Percentiles rank a stretch among this genome's conserved stretches.
These are phyloP conservation scores for Passer montanus DNA, from an alignment of 2,113 vertebrate species.

Conservation along the genomic window DNA sequence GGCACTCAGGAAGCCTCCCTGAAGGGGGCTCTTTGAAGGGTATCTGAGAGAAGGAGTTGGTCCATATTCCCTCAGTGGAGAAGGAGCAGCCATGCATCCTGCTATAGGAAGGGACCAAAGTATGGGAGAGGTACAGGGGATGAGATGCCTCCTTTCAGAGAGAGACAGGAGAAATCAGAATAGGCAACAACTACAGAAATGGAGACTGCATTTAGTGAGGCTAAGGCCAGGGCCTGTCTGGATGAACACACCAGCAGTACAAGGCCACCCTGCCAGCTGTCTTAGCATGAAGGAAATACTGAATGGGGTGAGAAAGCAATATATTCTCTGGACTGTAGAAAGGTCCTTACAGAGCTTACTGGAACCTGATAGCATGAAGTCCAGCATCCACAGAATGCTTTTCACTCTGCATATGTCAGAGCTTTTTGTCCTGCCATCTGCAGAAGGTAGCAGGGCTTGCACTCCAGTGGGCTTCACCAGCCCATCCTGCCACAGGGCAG, in stretches of 20 bases:
- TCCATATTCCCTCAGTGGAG: not conserved
- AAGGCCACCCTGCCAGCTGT: not conserved
- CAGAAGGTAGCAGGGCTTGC: not conserved
- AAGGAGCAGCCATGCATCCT: fast-evolving
- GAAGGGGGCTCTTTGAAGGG: not conserved
- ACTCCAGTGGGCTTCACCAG: not conserved
- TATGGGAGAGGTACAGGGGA: not conserved
- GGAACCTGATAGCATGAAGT: not conserved
- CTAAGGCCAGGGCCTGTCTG: not conserved
- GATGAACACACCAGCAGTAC: not conserved
- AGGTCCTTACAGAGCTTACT: not conserved
- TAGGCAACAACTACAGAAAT: not conserved
- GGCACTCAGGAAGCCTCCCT: not conserved
- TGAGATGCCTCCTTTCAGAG: not conserved
- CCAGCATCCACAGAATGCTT: not conserved
- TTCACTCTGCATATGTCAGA: not conserved
- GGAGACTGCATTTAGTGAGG: not conserved
- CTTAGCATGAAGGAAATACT: not conserved
- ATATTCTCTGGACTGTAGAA: not conserved
- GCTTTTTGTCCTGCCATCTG: not conserved
- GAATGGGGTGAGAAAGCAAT: not conserved
- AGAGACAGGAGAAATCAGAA: not conserved
- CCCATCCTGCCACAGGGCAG: not conserved
- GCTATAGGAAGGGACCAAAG: not conserved
- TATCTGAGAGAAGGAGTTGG: not conserved